Evolutionary conservation across 2,888 invertebrate genomes (phyloP).

Genomic region (Resseliella maxima): DNA sequence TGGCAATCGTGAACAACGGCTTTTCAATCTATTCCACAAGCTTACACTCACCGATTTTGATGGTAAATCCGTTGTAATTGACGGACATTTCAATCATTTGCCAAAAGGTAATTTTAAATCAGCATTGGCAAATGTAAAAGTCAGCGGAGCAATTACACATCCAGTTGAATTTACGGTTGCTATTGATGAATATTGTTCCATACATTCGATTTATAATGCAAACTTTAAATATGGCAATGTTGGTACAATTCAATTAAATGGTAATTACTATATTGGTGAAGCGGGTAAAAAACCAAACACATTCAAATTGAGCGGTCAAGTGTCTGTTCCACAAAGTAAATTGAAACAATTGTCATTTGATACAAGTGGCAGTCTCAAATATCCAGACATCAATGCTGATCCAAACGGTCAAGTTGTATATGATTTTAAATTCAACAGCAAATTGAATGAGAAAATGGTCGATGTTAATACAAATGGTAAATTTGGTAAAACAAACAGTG

Average conservation of each 20-base stretch:
- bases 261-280: constrained; percentile 65
- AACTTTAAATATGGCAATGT: constrained; percentile 69
- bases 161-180: constrained; percentile 64
- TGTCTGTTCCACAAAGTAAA: constrained; percentile 72
- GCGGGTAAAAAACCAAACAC: constrained; percentile 66
- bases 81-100: constrained; percentile 65
- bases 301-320: constrained; percentile 68
- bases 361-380: constrained; percentile 64
- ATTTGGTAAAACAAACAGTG: constrained; percentile 62
- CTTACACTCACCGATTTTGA: constrained; percentile 68
- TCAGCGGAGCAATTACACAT: constrained; percentile 65
- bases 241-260: constrained; percentile 66
- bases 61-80: constrained; percentile 68
- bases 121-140: constrained; percentile 62
- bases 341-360: constrained; percentile 71
- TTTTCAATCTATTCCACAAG: constrained; percentile 66
- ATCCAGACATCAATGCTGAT: constrained; percentile 61
- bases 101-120: constrained; percentile 63
- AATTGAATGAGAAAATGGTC: constrained; percentile 58
- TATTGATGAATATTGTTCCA: constrained; percentile 62
- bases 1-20: constrained; percentile 66
- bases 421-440: constrained; percentile 60
- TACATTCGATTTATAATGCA: constrained; percentile 66
- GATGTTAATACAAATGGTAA: constrained; percentile 59
- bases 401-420: constrained; percentile 61